Conservation (phyloP, 1,140 invertebrate species). For the Pogonognathellus flavescens region DNA sequence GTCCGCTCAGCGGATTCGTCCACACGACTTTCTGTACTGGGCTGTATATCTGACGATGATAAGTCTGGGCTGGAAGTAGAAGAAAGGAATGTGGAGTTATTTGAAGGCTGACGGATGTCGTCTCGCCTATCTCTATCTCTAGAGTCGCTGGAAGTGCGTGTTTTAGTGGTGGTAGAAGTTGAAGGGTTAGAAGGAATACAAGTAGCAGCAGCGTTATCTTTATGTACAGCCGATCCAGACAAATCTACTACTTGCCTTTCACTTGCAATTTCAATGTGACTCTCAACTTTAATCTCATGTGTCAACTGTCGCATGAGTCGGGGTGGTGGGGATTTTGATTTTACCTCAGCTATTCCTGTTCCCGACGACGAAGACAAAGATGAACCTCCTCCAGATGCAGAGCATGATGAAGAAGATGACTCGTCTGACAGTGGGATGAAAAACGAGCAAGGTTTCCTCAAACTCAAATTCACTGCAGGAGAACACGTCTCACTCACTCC, state of each 20-base stretch:
- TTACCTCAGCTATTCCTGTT: conserved; percentile 1
- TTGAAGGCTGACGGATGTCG: background rate
- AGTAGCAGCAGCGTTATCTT: conserved; percentile 10
- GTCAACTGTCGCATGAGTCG: conserved; percentile 38
- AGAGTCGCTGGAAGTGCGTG: background rate
- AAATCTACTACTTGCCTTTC: background rate
- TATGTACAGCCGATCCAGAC: conserved; percentile 15
- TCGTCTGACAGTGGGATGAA: conserved; percentile 60
- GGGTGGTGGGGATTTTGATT: background rate
- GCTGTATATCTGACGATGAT: conserved; percentile 44
- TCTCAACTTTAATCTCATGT: conserved; percentile 14
- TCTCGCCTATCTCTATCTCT: background rate
- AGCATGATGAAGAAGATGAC: background rate
- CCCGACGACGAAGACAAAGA: background rate
- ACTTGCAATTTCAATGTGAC: background rate
- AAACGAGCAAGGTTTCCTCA: conserved; percentile 63
- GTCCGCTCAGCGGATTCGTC: conserved; percentile 7
- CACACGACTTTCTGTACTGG: background rate
- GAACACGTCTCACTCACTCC: background rate
- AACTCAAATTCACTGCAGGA: conserved; percentile 11
- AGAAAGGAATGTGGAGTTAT: conserved; percentile 51
- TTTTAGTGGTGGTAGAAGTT: background rate
- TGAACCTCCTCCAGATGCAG: background rate
- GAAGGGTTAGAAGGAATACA: background rate
- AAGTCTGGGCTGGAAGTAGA: conserved; percentile 30